Evolutionary conservation across 2,888 invertebrate genomes (phyloP).

Genomic region (Drosophila planitibia): DNA sequence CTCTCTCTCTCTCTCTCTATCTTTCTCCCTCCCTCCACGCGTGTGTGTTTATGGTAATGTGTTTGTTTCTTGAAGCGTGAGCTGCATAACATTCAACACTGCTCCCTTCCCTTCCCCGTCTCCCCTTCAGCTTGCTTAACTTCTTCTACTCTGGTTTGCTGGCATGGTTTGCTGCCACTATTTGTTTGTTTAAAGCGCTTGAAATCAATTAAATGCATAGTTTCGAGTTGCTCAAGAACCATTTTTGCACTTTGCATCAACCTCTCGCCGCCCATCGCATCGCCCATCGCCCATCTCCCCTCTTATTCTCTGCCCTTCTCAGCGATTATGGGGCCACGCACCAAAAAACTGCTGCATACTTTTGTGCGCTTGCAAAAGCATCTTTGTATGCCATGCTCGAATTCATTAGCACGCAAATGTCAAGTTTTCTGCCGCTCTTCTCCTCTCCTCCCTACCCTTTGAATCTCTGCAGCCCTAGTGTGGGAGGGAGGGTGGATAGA

Average conservation of each 20-base stretch:
- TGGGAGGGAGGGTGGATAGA: not conserved
- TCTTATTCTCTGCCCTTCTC: not conserved
- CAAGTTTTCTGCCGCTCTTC: constrained; percentile 25
- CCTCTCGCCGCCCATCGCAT: not conserved
- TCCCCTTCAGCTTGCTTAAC: not conserved
- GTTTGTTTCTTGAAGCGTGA: constrained; percentile 64
- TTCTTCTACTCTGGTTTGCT: constrained; percentile 3
- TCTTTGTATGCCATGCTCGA: constrained; percentile 75
- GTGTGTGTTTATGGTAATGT: constrained; percentile 56
- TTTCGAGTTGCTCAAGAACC: constrained; percentile 66
- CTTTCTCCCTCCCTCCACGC: not conserved
- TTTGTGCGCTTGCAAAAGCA: constrained; percentile 66
- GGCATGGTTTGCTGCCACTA: constrained; percentile 18
- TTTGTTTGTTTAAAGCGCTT: constrained; percentile 66
- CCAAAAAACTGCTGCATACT: constrained; percentile 56
- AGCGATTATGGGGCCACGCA: constrained; percentile 12
- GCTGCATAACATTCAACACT: constrained; percentile 34
- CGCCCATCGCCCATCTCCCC: too few relatives aligned
- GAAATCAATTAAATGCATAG: constrained; percentile 80
- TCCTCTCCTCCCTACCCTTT: constrained; percentile 2
- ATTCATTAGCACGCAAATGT: constrained; percentile 74
- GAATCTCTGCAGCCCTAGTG: not conserved
- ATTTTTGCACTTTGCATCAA: constrained; percentile 47
- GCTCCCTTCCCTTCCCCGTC: not conserved
- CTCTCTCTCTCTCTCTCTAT: not conserved